Base-by-base conservation (phyloP, 2,113 vertebrate species). In the Pan troglodytes region DNA sequence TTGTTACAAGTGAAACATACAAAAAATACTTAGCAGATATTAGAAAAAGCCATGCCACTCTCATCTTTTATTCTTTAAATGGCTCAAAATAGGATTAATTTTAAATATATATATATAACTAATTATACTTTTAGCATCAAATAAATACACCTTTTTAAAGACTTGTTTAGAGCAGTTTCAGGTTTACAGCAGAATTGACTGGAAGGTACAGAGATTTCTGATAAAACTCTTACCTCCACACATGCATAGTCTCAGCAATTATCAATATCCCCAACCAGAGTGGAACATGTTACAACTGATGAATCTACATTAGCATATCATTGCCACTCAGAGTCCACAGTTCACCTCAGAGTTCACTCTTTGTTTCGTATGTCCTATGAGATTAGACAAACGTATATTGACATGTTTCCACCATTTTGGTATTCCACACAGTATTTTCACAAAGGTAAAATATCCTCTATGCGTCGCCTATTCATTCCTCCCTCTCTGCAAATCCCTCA, bases 1-100 rank as follows among this genome's bases (percentile, higher is more conserved):
- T 32, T 48, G 8, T 82, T 75, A 35, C 2, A 45, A 55, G 48
- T 40, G 6, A 6, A 93, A 52, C n/a, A 27, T 68, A 1, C 40
- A 78, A 43, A 43, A 78, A 55, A 92, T 30, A 78, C n/a, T 94
- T 93, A 22, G 76, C 61, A 94, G 23, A 67, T 13, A 35, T 14
- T 70, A 84, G 73, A 82, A 35, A 59, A 81, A 7, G 3, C 4
- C 52, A 84, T 75, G 5, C 0, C 3, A 75, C 0, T n/a, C 12
- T 81, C 38, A 8, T 10, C 25, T 80, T 78, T 90, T 2, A 2
- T 45, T 59, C 4, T 30, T 59, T 81, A 55, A 30, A 27, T 70
- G 12, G 73, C n/a, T 88, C 43, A 90, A 87, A 79, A 87, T 55
- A 84, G 1, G 83, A 7, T 8, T 38, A n/a, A 92, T 90, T 81